phyloP scores from a whole-genome alignment of 1,140 invertebrate species.

The Leptinotarsa undecemlineata region DNA sequence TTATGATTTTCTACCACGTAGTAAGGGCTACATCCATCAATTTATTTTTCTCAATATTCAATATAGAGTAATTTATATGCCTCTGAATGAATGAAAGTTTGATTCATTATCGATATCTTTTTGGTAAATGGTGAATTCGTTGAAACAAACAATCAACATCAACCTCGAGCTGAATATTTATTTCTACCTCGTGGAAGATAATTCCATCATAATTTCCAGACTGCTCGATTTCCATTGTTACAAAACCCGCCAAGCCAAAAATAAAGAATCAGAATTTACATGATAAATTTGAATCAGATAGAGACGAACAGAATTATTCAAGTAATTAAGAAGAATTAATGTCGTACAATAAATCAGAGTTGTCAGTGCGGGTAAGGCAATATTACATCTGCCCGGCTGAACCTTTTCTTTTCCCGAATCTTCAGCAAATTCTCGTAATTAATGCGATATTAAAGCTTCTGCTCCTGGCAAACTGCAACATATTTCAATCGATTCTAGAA shows the following conservation, averaged over 20 bases:
- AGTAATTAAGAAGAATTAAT: constrained; percentile 46
- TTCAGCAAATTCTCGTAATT: constrained; percentile 45
- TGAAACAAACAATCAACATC: too few species aligned
- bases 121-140: too few species aligned
- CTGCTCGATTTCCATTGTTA: neutral
- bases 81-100: too few species aligned
- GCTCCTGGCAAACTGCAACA: constrained; percentile 47
- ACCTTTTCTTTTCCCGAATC: constrained; percentile 42
- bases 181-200: too few species aligned
- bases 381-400: constrained; percentile 44
- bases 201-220: too few species aligned
- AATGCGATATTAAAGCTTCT: constrained; percentile 50
- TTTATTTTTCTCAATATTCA: too few species aligned
- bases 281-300: constrained; percentile 3
- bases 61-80: too few species aligned
- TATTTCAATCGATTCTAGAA: constrained; percentile 40
- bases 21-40: too few species aligned
- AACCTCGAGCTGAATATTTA: too few species aligned
- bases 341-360: constrained; percentile 42
- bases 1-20: too few species aligned
- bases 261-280: neutral
- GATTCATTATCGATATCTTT: too few species aligned
- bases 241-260: neutral
- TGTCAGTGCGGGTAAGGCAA: constrained; percentile 37
- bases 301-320: constrained; percentile 39